phyloP scores from a whole-genome alignment of 2,797 vertebrate species.

The Hemitrygon akajei region DNA sequence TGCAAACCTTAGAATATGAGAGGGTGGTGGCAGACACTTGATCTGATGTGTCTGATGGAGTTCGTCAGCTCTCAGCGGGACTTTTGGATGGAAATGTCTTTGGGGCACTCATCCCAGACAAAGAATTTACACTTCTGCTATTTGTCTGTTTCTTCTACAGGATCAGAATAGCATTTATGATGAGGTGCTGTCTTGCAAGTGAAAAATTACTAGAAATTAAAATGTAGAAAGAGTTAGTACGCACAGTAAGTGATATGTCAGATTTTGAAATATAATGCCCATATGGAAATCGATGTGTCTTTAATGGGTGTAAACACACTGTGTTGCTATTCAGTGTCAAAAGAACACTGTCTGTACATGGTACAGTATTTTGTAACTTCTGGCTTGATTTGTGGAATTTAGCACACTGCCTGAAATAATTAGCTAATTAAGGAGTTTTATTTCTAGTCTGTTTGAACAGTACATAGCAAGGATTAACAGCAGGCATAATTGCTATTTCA shows the following conservation, averaged over 20 bases:
- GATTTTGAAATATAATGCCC: background rate
- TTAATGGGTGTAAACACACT: background rate
- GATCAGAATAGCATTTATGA: background rate
- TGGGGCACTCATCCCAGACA: background rate
- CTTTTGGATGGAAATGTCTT: conserved; percentile 19
- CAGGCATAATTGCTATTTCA: background rate
- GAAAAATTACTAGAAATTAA: background rate
- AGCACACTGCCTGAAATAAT: background rate
- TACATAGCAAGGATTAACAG: background rate
- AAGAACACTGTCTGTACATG: background rate
- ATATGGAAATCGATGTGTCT: background rate
- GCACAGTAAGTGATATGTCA: background rate
- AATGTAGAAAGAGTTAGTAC: background rate
- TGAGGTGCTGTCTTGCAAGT: background rate
- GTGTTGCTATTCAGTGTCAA: background rate
- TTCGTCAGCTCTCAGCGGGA: conserved; percentile 18
- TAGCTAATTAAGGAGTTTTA: background rate
- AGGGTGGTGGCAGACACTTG: conserved; percentile 29
- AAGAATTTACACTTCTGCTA: background rate
- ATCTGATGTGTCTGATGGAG: conserved; percentile 16
- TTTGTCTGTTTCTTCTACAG: background rate
- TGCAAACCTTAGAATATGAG: background rate
- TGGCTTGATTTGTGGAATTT: background rate
- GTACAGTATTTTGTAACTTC: background rate
- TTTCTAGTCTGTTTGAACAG: background rate